phyloP scores from a whole-genome alignment of 2,888 invertebrate species.

The Adelphocoris suturalis region DNA sequence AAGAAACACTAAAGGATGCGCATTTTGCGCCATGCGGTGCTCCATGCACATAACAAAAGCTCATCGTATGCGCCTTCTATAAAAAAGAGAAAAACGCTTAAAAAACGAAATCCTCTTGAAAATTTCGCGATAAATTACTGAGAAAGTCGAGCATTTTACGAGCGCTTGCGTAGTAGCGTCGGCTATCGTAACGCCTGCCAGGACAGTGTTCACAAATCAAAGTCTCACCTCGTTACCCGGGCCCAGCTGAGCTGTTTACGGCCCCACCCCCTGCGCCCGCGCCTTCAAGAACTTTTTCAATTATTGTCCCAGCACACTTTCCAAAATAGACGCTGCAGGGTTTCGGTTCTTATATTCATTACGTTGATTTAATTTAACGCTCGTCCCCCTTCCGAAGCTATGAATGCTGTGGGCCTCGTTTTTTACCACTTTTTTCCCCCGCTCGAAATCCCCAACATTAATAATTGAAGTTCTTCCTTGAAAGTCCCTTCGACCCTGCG shows the following conservation, averaged over 20 bases:
- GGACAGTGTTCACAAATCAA: slow-evolving; percentile 47
- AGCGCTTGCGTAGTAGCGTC: slow-evolving; percentile 10
- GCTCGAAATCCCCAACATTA: not conserved
- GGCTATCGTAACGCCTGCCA: not conserved
- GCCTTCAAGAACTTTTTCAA: slow-evolving; percentile 41
- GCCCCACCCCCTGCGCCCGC: not conserved
- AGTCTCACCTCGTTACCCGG: slow-evolving; percentile 59
- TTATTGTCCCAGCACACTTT: slow-evolving; percentile 42
- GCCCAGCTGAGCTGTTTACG: slow-evolving; percentile 60
- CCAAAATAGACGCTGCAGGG: slow-evolving; percentile 10
- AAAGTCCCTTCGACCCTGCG: not conserved
- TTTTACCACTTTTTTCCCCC: not conserved
- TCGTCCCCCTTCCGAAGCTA: not conserved
- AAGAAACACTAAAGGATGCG: too few species aligned
- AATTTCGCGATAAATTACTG: not conserved
- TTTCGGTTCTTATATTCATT: slow-evolving; percentile 17
- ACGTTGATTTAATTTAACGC: slow-evolving; percentile 20
- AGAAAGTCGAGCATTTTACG: slow-evolving; percentile 2
- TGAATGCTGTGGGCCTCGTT: not conserved
- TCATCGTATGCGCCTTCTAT: too few species aligned
- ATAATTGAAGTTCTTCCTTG: slow-evolving; percentile 30
- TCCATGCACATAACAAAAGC: too few species aligned
- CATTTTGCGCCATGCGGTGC: too few species aligned
- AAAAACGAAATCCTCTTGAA: too few species aligned
- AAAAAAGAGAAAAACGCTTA: too few species aligned